A percentile compares a stretch with the other conserved stretches of the same genome.
phyloP scores from a whole-genome alignment of 2,797 vertebrate species.

The Urocyon cinereoargenteus region DNA sequence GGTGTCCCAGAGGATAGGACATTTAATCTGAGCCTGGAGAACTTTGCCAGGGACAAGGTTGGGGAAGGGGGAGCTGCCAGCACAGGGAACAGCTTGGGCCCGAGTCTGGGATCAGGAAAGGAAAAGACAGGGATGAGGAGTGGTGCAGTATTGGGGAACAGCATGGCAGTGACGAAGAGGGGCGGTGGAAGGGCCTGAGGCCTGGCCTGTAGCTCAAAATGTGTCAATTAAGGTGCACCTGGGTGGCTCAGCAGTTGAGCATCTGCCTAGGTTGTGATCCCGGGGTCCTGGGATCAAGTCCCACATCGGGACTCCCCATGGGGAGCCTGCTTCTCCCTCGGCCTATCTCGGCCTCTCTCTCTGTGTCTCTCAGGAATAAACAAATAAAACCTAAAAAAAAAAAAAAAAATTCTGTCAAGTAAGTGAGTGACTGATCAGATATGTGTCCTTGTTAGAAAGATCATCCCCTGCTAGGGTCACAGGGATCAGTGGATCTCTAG shows the following conservation, averaged over 20 bases:
- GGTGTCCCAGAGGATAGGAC: background rate
- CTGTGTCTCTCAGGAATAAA: too few relatives aligned
- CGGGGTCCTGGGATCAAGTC: too few relatives aligned
- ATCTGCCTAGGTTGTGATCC: too few relatives aligned
- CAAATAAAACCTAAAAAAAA: too few relatives aligned
- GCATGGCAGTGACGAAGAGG: background rate
- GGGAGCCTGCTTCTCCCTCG: too few relatives aligned
- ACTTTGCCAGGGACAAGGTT: background rate
- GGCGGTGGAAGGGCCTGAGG: background rate
- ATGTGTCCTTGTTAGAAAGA: background rate
- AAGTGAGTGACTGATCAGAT: background rate
- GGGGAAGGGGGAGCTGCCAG: background rate
- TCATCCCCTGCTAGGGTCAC: background rate
- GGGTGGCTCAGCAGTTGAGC: too few relatives aligned
- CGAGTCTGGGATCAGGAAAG: background rate
- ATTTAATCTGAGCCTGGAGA: constrained; percentile 16
- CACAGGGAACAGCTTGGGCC: background rate
- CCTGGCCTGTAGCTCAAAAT: background rate
- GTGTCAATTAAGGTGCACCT: background rate
- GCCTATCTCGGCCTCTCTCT: too few relatives aligned
- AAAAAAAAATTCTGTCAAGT: background rate
- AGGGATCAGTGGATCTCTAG: background rate
- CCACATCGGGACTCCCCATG: too few relatives aligned
- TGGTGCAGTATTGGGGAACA: background rate
- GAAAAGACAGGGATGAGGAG: background rate